Conservation (phyloP, 2,888 invertebrate genomes). For the Dryococelus australis region DNA sequence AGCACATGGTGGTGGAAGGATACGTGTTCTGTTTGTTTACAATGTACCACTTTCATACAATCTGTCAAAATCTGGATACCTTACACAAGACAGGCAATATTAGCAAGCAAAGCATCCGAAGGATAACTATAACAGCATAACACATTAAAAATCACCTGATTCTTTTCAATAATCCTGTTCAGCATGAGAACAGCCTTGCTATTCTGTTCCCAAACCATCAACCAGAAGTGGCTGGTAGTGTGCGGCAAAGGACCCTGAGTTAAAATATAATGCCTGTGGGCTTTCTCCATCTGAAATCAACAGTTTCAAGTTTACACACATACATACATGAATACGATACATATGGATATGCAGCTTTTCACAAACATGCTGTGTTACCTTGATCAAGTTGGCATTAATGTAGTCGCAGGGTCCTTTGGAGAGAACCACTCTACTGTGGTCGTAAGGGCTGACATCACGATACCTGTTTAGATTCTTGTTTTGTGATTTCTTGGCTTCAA, state of each 20-base stretch:
- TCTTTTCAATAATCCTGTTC: conserved; percentile 90
- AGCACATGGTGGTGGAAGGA: too few relatives aligned
- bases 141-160: conserved; percentile 67
- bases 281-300: conserved; percentile 72
- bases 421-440: conserved; percentile 88
- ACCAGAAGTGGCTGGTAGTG: conserved; percentile 94
- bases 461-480: conserved; percentile 90
- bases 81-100: neutral
- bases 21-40: too few relatives aligned
- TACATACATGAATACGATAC: neutral
- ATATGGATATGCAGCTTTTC: neutral
- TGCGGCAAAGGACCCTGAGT: conserved; percentile 93
- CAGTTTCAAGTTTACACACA: too few relatives aligned
- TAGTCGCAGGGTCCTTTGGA: conserved; percentile 80
- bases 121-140: too few relatives aligned
- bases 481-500: conserved; percentile 77
- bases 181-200: conserved; percentile 92
- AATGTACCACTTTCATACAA: too few relatives aligned
- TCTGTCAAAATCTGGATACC: too few relatives aligned
- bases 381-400: conserved; percentile 93
- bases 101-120: neutral
- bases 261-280: conserved; percentile 88
- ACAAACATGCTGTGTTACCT: conserved; percentile 62
- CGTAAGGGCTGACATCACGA: conserved; percentile 94
- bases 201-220: conserved; percentile 97